Percentiles rank a stretch among this genome's conserved stretches.
These are phyloP conservation scores for Propithecus perrieri DNA, from an alignment of 2,797 vertebrate species.

Conservation along the genomic window DNA sequence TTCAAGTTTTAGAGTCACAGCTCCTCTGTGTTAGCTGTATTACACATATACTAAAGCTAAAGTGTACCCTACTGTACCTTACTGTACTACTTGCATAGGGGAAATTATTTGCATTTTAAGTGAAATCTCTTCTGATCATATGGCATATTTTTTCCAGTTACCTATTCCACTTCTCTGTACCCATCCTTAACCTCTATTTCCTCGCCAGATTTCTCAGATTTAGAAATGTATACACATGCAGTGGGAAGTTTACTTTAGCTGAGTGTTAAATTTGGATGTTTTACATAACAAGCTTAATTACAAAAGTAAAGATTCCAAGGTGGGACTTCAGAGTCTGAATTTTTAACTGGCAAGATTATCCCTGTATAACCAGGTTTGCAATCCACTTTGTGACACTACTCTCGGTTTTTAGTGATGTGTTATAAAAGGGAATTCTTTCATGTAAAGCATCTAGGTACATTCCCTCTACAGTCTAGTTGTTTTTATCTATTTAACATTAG, in stretches of 20 bases:
- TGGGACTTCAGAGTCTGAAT: neutral
- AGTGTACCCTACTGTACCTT: neutral
- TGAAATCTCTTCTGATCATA: neutral
- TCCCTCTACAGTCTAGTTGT: neutral
- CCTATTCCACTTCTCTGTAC: neutral
- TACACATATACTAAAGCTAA: neutral
- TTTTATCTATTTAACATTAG: neutral
- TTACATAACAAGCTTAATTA: neutral
- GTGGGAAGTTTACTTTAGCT: neutral
- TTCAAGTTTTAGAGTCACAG: neutral
- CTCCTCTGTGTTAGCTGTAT: neutral
- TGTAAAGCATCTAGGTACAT: neutral
- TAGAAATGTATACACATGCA: neutral
- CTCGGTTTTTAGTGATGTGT: neutral
- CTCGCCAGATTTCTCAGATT: neutral
- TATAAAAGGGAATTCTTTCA: constrained; percentile 4
- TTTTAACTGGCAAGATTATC: neutral
- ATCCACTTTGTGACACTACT: neutral
- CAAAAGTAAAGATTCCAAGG: neutral
- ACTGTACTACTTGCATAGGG: neutral
- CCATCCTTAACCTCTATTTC: neutral
- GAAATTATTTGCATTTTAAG: neutral
- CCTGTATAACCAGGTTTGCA: neutral
- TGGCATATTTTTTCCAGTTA: neutral
- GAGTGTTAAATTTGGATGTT: neutral